Conservation (phyloP, 2,888 invertebrate species). For the Griposia aprilina region DNA sequence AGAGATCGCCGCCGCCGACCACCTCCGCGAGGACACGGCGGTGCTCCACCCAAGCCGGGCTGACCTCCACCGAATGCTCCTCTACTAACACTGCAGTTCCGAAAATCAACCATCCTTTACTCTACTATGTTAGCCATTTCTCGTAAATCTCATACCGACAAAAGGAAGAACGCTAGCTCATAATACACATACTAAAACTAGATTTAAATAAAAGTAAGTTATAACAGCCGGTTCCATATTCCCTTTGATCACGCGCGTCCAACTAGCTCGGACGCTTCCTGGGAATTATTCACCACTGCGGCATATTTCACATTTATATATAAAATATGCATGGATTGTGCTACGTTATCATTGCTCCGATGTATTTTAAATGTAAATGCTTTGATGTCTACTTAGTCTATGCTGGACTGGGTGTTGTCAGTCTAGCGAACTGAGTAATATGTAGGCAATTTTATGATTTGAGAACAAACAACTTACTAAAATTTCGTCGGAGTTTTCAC, state of each 20-base stretch:
- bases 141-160: not conserved
- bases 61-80: too few species aligned
- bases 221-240: constrained; percentile 14
- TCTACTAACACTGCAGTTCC: not conserved
- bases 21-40: too few species aligned
- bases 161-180: not conserved
- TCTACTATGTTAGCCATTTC: not conserved
- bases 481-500: not conserved
- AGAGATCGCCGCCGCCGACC: too few species aligned
- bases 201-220: constrained; percentile 4
- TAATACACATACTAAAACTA: not conserved
- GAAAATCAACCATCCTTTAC: not conserved
- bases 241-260: constrained; percentile 10
- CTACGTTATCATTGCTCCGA: constrained; percentile 1
- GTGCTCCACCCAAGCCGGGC: too few species aligned
- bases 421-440: not conserved
- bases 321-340: constrained; percentile 37
- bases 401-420: not conserved
- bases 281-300: constrained; percentile 9
- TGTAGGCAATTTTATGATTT: not conserved
- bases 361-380: constrained; percentile 36
- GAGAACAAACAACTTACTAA: not conserved
- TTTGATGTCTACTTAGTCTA: not conserved
- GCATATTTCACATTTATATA: constrained; percentile 30
- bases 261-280: not conserved